phyloP scores from a whole-genome alignment of 2,888 invertebrate species.

The Plebejus anna region DNA sequence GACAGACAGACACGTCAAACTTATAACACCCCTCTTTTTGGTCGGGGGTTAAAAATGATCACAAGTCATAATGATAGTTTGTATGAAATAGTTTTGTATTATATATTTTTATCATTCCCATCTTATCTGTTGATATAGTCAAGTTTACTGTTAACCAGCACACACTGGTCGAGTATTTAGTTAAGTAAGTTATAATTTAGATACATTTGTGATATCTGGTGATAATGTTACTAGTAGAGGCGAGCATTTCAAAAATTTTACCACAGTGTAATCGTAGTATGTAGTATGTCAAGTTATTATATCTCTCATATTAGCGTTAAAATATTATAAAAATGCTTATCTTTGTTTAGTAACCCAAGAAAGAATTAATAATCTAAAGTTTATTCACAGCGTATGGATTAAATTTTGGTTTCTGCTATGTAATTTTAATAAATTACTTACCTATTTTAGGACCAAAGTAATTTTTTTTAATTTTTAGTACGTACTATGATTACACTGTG shows the following conservation, averaged over 20 bases:
- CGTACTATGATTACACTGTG: not conserved
- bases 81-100: conserved; percentile 1
- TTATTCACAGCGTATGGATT: no score
- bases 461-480: not conserved
- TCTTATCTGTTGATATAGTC: conserved; percentile 25
- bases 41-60: not conserved
- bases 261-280: conserved; percentile 1
- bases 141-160: conserved; percentile 19
- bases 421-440: no score
- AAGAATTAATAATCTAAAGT: no score
- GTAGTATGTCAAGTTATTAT: not conserved
- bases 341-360: no score
- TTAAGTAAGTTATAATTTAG: conserved; percentile 28
- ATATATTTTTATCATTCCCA: not conserved
- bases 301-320: no score
- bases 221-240: conserved; percentile 27
- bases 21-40: no score
- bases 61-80: not conserved
- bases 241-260: not conserved
- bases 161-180: conserved; percentile 3
- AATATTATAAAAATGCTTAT: no score
- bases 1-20: no score
- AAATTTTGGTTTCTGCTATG: no score
- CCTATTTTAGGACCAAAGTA: no score
- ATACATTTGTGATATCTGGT: conserved; percentile 31